phyloP scores from a whole-genome alignment of 1,140 invertebrate species.

The Monochamus saltuarius region DNA sequence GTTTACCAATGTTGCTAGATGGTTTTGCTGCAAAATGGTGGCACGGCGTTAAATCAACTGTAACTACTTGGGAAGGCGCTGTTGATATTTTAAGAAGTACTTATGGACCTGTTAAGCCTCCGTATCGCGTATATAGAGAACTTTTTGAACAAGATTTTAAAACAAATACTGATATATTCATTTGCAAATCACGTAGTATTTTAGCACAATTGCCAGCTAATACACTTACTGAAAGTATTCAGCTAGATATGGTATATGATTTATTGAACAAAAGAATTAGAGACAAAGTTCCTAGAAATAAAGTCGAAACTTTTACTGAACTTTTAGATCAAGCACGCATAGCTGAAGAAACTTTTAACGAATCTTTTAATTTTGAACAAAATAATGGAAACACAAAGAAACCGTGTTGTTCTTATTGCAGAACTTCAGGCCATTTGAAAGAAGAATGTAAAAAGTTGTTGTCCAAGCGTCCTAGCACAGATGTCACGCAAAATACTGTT shows the following conservation, averaged over 20 bases:
- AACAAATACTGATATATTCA: constrained; percentile 23
- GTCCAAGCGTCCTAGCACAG: background rate
- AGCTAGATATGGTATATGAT: constrained; percentile 17
- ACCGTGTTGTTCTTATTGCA: constrained; percentile 2
- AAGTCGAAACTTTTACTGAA: constrained; percentile 13
- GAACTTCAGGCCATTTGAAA: constrained; percentile 3
- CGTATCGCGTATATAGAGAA: constrained; percentile 16
- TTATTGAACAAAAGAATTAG: constrained; percentile 9
- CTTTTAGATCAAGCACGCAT: background rate
- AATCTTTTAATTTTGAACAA: background rate
- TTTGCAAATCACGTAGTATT: constrained; percentile 19
- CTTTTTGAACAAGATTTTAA: constrained; percentile 13
- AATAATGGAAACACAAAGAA: constrained; percentile 1
- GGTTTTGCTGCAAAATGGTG: constrained; percentile 20
- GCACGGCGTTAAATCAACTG: constrained; percentile 16
- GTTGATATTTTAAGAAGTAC: constrained; percentile 8
- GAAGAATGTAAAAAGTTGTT: constrained; percentile 2
- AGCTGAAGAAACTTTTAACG: constrained; percentile 6
- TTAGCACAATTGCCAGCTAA: constrained; percentile 8
- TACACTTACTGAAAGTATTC: background rate
- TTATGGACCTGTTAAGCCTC: constrained; percentile 16
- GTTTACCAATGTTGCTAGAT: constrained; percentile 10
- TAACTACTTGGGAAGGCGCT: constrained; percentile 10
- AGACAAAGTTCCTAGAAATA: constrained; percentile 5
- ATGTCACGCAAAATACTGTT: background rate